phyloP scores from a whole-genome alignment of 2,888 invertebrate genomes.

The Platycnemis pennipes region DNA sequence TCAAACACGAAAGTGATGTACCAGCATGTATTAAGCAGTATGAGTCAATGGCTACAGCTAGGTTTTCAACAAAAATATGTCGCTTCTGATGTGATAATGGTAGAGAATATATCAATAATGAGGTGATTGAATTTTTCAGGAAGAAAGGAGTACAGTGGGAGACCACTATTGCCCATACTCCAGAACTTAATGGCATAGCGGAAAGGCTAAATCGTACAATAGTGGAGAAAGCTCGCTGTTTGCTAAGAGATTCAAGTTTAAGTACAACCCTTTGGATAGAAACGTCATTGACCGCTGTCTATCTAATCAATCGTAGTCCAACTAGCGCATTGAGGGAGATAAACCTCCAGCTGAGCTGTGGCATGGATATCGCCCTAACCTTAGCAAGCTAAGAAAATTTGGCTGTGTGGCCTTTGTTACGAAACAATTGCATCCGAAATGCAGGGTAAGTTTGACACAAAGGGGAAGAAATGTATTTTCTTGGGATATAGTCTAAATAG shows the following conservation, averaged over 20 bases:
- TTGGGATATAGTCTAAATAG: slow-evolving; percentile 47
- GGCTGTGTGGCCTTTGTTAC: neutral
- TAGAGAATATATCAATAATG: no score
- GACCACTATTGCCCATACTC: slow-evolving; percentile 50
- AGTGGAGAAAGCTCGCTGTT: no score
- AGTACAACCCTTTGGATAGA: slow-evolving; percentile 34
- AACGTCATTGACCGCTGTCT: no score
- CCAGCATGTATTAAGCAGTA: no score
- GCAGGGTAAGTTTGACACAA: no score
- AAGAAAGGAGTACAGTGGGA: slow-evolving; percentile 31
- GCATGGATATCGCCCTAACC: neutral
- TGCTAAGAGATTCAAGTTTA: neutral
- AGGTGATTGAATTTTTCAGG: slow-evolving; percentile 43
- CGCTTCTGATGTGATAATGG: no score
- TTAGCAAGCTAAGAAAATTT: neutral
- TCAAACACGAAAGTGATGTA: no score
- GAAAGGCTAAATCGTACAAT: slow-evolving; percentile 34
- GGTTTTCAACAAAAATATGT: no score
- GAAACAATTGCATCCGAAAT: neutral
- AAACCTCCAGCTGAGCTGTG: neutral
- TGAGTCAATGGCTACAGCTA: no score
- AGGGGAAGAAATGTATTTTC: neutral
- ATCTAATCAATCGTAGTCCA: no score
- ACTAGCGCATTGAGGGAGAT: no score
- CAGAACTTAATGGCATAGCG: slow-evolving; percentile 57